Evolutionary conservation across 2,113 vertebrate species (phyloP).

Genomic region (Anarhynchus alexandrinus): DNA sequence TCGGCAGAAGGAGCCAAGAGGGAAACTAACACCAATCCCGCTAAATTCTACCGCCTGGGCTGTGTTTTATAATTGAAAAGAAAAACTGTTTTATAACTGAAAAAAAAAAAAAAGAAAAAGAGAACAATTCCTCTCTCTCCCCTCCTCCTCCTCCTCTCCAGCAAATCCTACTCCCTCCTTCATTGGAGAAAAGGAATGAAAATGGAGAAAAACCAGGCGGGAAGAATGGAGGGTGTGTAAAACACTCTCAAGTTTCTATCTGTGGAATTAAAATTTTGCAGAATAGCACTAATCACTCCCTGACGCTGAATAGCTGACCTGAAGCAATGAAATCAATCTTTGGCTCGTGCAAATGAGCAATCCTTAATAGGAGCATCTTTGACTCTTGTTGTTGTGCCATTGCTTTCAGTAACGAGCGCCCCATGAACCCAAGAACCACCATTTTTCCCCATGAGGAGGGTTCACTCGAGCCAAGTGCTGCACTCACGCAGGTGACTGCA

Average conservation of each 20-base stretch:
- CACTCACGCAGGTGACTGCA: accelerated
- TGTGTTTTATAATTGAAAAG: background rate
- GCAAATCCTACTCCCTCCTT: background rate
- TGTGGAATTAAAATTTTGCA: background rate
- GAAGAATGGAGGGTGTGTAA: background rate
- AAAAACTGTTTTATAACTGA: background rate
- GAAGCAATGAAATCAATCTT: background rate
- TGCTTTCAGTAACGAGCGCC: background rate
- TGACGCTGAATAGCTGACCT: background rate
- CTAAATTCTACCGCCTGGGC: background rate
- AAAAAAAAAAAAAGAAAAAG: background rate
- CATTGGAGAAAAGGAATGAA: background rate
- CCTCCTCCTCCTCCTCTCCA: background rate
- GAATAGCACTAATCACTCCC: background rate
- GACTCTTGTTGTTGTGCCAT: background rate
- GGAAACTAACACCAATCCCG: background rate
- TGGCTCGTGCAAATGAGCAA: background rate
- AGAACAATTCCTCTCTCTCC: background rate
- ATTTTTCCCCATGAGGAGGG: background rate
- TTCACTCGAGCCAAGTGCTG: background rate
- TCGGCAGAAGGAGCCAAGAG: background rate
- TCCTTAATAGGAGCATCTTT: background rate
- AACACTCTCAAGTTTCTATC: background rate
- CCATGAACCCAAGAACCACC: background rate
- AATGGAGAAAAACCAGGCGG: background rate